Evolutionary conservation across 2,113 vertebrate species (phyloP).

Genomic region (Mormyrus lacerda): DNA sequence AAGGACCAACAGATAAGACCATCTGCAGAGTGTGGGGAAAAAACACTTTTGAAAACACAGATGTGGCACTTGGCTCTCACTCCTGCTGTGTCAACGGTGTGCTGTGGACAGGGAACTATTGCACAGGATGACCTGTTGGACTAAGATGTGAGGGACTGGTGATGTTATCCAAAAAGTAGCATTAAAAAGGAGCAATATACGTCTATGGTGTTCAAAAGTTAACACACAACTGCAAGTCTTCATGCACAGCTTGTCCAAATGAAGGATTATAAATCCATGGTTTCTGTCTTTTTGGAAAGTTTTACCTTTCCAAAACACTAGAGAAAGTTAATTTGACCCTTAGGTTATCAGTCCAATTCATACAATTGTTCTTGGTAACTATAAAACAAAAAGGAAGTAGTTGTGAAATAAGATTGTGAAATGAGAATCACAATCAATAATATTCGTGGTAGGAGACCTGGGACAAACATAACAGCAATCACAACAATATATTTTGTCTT

Average conservation of each 20-base stretch:
- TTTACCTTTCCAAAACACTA: neutral
- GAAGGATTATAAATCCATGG: neutral
- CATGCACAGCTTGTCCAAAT: neutral
- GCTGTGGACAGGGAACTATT: neutral
- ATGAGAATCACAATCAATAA: neutral
- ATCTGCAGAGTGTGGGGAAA: neutral
- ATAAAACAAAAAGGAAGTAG: neutral
- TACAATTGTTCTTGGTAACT: neutral
- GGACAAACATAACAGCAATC: neutral
- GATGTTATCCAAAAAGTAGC: neutral
- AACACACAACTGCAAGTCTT: neutral
- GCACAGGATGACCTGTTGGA: neutral
- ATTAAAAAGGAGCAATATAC: neutral
- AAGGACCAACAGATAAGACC: neutral
- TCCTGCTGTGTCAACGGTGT: neutral
- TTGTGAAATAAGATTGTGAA: too few species aligned
- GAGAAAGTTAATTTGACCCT: neutral
- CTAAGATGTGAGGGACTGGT: neutral
- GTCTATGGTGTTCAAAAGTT: neutral
- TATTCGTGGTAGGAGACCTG: neutral
- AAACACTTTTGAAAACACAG: neutral
- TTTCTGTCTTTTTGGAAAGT: neutral
- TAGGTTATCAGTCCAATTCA: neutral
- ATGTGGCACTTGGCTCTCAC: slow-evolving; percentile 7
- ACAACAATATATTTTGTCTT: neutral